Base-by-base conservation (phyloP, 2,113 vertebrate genomes). In the Cephalopholis sonnerati region DNA sequence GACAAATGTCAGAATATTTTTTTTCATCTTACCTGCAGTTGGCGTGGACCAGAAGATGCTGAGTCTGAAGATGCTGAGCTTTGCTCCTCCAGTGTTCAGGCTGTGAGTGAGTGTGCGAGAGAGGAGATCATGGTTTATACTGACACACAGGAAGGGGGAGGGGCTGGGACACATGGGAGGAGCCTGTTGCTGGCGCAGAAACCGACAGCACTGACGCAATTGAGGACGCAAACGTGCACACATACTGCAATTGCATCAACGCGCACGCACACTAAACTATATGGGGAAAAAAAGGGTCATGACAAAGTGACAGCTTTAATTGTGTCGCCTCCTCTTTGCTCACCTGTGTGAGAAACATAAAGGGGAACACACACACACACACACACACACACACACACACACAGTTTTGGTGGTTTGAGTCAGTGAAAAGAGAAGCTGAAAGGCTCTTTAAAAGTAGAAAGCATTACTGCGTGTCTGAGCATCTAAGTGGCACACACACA, bases 1-100 rank as follows among this genome's bases (percentile, higher is more conserved):
- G 1, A 44, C 6, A 27, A 51, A 48, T 48, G 55, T 22, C n/a
- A 46, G 0, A 75, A 55, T 59, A 3, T 7, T 1, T 32, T 46
- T 24, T 12, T n/a, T 1, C 24, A 50, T 65, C 90, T 90, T 92
- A 94, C 93, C 92, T 92, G 85, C 90, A 79, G 87, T 50, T 67
- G n/a, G 17, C 39, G 72, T 29, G 36, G 39, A 84, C 22, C 29
- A 67, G 18, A 22, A 83, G 70, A 79, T 13, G 77, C 68, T 39
- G 74, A 78, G 74, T 62, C 58, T 85, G 82, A 71, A 85, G 90
- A 86, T 74, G 84, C 18, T 78, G 79, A 84, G 77, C 55, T 84
- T 77, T 59, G 68, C 84, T 87, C 75, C 72, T 87, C 74, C 78
- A 61, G 81, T 54, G 80, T 73, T 83, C 61, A 82, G 85, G 44